These are phyloP conservation scores for Pyrocoelia pectoralis DNA, from an alignment of 2,888 invertebrate species.

Conservation along the genomic window DNA sequence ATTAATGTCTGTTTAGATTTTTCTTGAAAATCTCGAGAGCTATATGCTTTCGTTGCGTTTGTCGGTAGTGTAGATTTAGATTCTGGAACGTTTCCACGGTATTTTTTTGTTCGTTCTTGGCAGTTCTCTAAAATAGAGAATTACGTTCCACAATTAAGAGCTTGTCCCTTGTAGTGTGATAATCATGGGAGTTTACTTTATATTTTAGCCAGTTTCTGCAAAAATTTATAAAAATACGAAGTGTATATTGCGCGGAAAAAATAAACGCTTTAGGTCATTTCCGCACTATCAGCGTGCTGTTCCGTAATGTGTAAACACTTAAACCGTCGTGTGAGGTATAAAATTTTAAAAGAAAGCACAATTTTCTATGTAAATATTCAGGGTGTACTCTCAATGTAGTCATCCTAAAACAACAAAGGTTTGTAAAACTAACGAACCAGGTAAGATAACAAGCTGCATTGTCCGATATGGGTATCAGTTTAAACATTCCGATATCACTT, in stretches of 20 bases:
- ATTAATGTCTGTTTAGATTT: conserved; percentile 45
- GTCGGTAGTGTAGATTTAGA: conserved; percentile 11
- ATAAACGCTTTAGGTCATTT: conserved; percentile 4
- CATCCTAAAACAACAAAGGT: conserved; percentile 40
- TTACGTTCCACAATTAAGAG: background rate
- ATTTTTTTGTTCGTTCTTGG: background rate
- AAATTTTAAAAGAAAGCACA: conserved; percentile 37
- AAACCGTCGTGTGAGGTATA: conserved; percentile 27
- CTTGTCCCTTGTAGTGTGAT: conserved; percentile 8
- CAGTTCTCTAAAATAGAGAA: conserved; percentile 6
- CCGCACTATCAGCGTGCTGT: background rate
- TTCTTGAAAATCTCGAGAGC: conserved; percentile 27
- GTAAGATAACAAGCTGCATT: conserved; percentile 39
- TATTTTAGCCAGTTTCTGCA: background rate
- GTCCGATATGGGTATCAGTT: conserved; percentile 42
- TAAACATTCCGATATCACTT: conserved; percentile 41
- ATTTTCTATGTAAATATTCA: conserved; percentile 37
- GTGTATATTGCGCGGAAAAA: background rate
- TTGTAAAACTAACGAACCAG: conserved; percentile 38
- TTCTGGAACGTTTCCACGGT: background rate
- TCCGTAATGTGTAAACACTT: conserved; percentile 22
- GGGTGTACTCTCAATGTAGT: conserved; percentile 27
- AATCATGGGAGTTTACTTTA: conserved; percentile 6
- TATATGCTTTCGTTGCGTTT: conserved; percentile 21
- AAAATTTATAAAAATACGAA: conserved; percentile 2